These are phyloP conservation scores for Pseudolaguvia tuberculata DNA, from an alignment of 2,113 vertebrate genomes.

Conservation along the genomic window DNA sequence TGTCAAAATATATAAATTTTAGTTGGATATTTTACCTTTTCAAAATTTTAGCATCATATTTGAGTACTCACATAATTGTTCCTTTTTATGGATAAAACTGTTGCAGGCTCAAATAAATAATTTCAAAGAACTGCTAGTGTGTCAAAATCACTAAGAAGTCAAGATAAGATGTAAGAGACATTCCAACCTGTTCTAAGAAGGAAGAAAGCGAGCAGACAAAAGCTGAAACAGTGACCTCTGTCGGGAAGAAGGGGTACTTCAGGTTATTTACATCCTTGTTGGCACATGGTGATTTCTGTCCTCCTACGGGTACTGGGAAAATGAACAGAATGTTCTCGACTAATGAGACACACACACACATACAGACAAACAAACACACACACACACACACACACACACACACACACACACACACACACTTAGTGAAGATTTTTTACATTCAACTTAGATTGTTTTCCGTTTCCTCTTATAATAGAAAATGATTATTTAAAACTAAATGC, in stretches of 20 bases:
- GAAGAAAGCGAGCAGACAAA: not conserved
- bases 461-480: no score
- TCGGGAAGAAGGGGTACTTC: conserved; percentile 24
- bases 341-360: not conserved
- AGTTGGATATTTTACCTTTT: no score
- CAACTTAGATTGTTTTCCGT: no score
- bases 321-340: conserved; percentile 37
- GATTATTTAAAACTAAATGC: no score
- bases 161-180: not conserved
- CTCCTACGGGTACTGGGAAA: conserved; percentile 1
- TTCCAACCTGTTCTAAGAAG: not conserved
- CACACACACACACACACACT: no score
- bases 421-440: no score
- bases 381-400: no score
- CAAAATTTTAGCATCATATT: no score
- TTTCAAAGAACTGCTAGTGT: not conserved
- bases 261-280: conserved; percentile 46
- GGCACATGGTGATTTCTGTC: conserved; percentile 6
- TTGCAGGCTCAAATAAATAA: not conserved
- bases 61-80: not conserved
- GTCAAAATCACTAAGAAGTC: not conserved
- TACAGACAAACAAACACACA: not conserved
- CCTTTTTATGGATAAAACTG: not conserved
- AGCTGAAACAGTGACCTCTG: conserved; percentile 29
- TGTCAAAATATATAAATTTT: no score